Conservation (phyloP, 2,888 invertebrate species). For the Choristoneura rosaceana region DNA sequence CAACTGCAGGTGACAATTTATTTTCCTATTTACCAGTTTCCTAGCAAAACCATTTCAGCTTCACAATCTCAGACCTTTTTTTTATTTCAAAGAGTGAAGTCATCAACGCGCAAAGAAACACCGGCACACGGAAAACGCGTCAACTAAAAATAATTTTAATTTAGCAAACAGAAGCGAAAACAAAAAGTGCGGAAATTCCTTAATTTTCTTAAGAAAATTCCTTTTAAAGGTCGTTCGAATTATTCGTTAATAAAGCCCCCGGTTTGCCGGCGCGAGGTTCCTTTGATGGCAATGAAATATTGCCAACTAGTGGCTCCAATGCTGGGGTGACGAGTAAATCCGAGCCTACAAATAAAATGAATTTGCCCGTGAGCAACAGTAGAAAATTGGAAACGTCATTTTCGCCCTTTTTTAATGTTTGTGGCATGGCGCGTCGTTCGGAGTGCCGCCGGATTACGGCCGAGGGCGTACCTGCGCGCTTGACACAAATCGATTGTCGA, state of each 20-base stretch:
- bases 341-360: conserved; percentile 82
- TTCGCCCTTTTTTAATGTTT: conserved; percentile 85
- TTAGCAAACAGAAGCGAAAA: conserved; percentile 57
- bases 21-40: not conserved
- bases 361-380: conserved; percentile 80
- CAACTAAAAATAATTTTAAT: conserved; percentile 67
- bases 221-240: conserved; percentile 67
- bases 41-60: not conserved
- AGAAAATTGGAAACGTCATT: conserved; percentile 87
- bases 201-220: conserved; percentile 76
- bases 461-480: conserved; percentile 65
- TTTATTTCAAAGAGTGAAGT: conserved; percentile 24
- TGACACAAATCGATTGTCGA: conserved; percentile 72
- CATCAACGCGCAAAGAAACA: conserved; percentile 46
- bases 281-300: conserved; percentile 82
- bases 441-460: conserved; percentile 70
- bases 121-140: conserved; percentile 52
- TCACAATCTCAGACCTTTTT: not conserved
- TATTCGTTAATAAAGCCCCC: conserved; percentile 76
- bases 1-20: not conserved
- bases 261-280: conserved; percentile 66
- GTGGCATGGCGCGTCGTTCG: conserved; percentile 66
- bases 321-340: conserved; percentile 75
- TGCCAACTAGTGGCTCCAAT: conserved; percentile 69
- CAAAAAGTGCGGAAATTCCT: conserved; percentile 71